Conservation (phyloP, 2,797 vertebrate species). For the Nyctalus aviator region DNA sequence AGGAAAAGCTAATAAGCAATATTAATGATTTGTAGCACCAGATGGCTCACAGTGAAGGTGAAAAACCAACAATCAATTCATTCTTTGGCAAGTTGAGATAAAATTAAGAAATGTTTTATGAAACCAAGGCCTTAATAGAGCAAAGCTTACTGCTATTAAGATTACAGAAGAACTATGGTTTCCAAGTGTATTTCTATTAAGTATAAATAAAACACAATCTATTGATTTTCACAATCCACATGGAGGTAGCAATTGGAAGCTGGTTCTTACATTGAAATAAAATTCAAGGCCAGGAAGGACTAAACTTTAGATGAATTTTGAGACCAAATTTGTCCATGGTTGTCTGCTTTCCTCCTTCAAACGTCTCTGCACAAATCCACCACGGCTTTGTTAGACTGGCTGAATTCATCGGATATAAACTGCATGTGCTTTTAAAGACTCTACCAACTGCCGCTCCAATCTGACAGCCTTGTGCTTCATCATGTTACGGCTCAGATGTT, state of each 20-base stretch:
- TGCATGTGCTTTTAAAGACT: not conserved
- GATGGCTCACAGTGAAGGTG: constrained; percentile 40
- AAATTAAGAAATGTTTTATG: constrained; percentile 52
- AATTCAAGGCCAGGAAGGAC: not conserved
- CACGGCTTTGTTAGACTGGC: not conserved
- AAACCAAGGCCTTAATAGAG: constrained; percentile 27
- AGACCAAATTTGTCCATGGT: not conserved
- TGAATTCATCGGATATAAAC: not conserved
- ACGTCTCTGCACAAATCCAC: not conserved
- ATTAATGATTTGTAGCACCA: constrained; percentile 66
- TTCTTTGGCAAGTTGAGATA: constrained; percentile 31
- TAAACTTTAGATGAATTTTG: constrained; percentile 3
- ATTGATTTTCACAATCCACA: not conserved
- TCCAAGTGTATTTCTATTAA: not conserved
- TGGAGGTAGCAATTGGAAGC: not conserved
- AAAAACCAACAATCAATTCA: constrained; percentile 46
- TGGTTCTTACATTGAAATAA: constrained; percentile 36
- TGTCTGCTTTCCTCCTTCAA: not conserved
- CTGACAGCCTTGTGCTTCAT: not conserved
- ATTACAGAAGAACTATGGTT: not conserved
- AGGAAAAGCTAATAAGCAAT: constrained; percentile 64
- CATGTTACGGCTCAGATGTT: not conserved
- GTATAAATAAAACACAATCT: not conserved
- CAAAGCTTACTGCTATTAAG: constrained; percentile 29
- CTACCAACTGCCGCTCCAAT: not conserved